Conservation (phyloP, 2,888 invertebrate species). For the Ptychoptera contaminata region DNA sequence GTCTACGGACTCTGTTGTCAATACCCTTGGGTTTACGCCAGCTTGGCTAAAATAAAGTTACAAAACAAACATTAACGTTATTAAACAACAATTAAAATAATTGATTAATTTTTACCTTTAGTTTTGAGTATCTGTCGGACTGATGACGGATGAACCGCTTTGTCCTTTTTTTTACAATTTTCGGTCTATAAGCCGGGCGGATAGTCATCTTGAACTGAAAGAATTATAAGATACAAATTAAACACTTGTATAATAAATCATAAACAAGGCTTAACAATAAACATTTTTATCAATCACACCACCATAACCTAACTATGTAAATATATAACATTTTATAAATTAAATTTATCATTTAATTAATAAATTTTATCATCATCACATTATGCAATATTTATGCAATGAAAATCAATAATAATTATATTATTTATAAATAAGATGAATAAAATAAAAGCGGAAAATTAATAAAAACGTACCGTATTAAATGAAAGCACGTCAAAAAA, state of each 20-base stretch:
- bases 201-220: constrained; percentile 69
- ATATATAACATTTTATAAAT: no score
- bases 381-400: no score
- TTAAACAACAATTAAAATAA: constrained; percentile 1
- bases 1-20: constrained; percentile 96
- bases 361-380: no score
- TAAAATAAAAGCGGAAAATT: no score
- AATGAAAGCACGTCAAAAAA: constrained; percentile 27
- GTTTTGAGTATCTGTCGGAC: constrained; percentile 92
- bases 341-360: no score
- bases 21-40: constrained; percentile 99
- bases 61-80: no score
- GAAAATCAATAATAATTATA: no score
- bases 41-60: constrained; percentile 67
- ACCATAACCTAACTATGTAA: no score
- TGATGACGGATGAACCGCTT: constrained; percentile 98
- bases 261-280: neutral
- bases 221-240: constrained; percentile 16
- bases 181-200: constrained; percentile 75
- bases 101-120: constrained; percentile 47
- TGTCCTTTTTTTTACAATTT: constrained; percentile 91
- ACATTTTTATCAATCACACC: no score
- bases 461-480: constrained; percentile 21
- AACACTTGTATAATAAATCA: constrained; percentile 3
- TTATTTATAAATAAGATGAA: no score